Base-by-base conservation (phyloP, 1,140 invertebrate genomes). In the Drosophila tropicalis region DNA sequence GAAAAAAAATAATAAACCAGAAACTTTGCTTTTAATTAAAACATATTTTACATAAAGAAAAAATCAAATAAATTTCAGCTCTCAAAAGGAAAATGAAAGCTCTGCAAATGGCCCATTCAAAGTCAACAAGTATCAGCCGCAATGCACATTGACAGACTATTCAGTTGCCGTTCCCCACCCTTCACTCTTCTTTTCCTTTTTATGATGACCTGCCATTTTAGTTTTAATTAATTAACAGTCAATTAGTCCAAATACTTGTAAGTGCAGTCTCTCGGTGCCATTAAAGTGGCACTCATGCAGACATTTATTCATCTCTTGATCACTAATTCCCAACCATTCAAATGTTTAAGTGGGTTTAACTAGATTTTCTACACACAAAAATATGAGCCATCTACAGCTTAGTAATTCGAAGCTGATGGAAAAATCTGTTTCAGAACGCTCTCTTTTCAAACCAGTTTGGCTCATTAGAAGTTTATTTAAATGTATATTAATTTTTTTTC, bases 1-100 rank as follows among this genome's bases (percentile, higher is more conserved):
- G 36, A 32, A 62, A n/a, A 15, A 9, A 47, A 12, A 25, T 36
- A 62, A 75, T 68, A 81, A 72, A 72, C 54, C 67, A 70, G 76
- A 47, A 86, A 86, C 79, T 89, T 87, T 80, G 72, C 70, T 71
- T 86, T 87, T 86, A 86, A 86, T 86, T 86, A 86, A 86, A 86
- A 87, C 72, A 86, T 86, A 86, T 86, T 86, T 86, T 76, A 64
- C 67, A 67, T 22, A 22, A 56, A 62, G 25, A 85, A 84, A 72
- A 34, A 70, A 84, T 75, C 67, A 65, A 75, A 80, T 71, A 75
- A 68, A 80, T 77, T 58, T 71, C 62, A 75, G 62, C 60, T 22
- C 32, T 19, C 40, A 17, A n/a, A 9, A 62, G 58, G n/a, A 51
- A 51, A 51, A 51, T 51, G 19, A 51, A 51, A 51, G 17, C 57